Evolutionary conservation across 1,140 invertebrate species (phyloP), one percentile per base, ranked within the genome.

Genomic region (Panulirus ornatus): DNA sequence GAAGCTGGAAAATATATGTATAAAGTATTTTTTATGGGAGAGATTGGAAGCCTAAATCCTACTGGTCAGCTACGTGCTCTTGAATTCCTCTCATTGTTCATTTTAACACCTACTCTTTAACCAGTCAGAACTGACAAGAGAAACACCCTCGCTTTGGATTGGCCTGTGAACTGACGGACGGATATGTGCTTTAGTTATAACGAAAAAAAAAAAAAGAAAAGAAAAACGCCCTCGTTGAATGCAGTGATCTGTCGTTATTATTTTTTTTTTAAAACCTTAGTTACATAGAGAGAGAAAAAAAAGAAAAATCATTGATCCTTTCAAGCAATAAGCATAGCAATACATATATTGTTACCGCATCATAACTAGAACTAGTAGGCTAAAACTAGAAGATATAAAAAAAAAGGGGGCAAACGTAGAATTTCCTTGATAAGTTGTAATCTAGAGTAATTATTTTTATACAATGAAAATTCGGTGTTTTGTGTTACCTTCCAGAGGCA

Each of bases 361-460:
- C 38, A 58, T 66, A 63, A 14, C 47, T 83, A 83, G 81, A 63
- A 40, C 54, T 83, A 83, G 75, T 44, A 40, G 30, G 75, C 75
- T 78, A 78, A 78, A 78, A 78, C 44, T 78, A 76, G 42, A 75
- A 73, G 70, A 40, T 42, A 40, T 6, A 75, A 78, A 44, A 44
- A n/a, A n/a, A n/a, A n/a, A n/a, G n/a, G n/a, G n/a, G 11, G 30
- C n/a, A 78, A 70, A 70, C 30, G 54, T 83, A 83, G 81, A 66
- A 83, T 63, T 38, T 66, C 58, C 40, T 66, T 40, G 40, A 78
- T 83, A 83, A 83, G 81, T 83, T 83, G 58, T 83, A 66, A 83
- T 66, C 81, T 83, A 83, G 81, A 83, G 81, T 66, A 66, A 66
- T 83, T 83, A 83, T 83, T 83, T 83, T 83, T 83, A 83, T 83